A percentile compares a stretch with the other conserved stretches of the same genome.
phyloP scores from a whole-genome alignment of 2,797 vertebrate species.

The Gallinago nigripennis region DNA sequence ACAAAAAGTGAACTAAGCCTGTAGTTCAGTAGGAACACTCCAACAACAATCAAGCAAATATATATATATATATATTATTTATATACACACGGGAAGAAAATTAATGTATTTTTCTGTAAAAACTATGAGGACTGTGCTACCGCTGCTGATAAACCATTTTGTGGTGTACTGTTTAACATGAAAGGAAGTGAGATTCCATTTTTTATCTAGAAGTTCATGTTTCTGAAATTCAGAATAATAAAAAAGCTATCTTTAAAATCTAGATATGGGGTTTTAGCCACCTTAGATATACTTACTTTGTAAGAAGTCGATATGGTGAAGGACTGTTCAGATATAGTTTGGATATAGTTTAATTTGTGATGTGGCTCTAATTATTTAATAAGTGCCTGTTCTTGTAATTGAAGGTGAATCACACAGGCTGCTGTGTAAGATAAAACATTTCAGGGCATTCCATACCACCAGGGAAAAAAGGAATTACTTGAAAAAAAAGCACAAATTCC shows the following conservation, averaged over 20 bases:
- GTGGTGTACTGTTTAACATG: neutral
- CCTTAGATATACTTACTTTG: neutral
- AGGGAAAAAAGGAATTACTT: neutral
- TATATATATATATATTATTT: no score
- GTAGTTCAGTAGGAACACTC: neutral
- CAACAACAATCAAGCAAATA: neutral
- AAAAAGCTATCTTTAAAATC: neutral
- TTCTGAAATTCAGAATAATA: neutral
- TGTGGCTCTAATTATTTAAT: neutral
- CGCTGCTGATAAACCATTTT: neutral
- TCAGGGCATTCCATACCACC: neutral
- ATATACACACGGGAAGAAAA: neutral
- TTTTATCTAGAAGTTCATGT: neutral
- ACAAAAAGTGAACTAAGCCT: neutral
- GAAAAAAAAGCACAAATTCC: neutral
- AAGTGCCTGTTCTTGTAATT: neutral
- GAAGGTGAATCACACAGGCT: neutral
- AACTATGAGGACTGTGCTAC: neutral
- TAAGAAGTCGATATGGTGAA: neutral
- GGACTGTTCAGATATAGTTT: neutral
- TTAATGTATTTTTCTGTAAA: neutral
- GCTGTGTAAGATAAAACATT: neutral
- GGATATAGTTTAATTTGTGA: neutral
- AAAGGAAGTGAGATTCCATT: neutral
- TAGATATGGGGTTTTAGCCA: neutral